phyloP scores from a whole-genome alignment of 2,797 vertebrate genomes.

The Cottoperca gobio region DNA sequence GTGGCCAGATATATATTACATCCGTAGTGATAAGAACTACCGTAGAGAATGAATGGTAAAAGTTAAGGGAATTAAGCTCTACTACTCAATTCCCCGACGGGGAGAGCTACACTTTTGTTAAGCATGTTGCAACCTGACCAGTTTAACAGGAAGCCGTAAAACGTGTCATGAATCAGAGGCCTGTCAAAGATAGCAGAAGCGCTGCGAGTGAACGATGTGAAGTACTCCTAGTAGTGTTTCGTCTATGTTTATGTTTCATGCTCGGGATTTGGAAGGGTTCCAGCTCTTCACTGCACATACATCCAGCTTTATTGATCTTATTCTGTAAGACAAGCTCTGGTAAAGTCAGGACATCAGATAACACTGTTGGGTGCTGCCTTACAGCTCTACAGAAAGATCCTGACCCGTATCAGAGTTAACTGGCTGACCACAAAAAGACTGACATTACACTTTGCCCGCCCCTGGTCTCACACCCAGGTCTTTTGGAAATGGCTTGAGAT shows the following conservation, averaged over 20 bases:
- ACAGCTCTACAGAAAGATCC: not conserved
- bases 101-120: not conserved
- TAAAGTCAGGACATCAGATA: conserved; percentile 3
- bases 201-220: accelerated
- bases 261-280: not conserved
- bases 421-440: not conserved
- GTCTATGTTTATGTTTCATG: not conserved
- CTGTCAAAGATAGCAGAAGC: not conserved
- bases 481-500: not conserved
- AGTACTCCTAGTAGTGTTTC: accelerated
- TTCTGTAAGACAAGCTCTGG: not conserved
- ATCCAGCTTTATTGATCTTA: not conserved
- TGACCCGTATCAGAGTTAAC: not conserved
- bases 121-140: accelerated
- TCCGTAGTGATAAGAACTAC: too few species aligned
- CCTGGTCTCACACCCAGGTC: conserved; percentile 1
- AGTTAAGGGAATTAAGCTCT: too few species aligned
- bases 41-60: too few species aligned
- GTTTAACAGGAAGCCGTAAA: accelerated
- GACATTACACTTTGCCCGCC: not conserved
- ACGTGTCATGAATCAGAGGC: not conserved
- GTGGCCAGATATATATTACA: too few species aligned
- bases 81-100: conserved; percentile 67
- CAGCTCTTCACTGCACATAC: not conserved
- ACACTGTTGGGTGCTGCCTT: not conserved